phyloP scores from a whole-genome alignment of 2,888 invertebrate genomes.

The Neoitamus cyanurus region DNA sequence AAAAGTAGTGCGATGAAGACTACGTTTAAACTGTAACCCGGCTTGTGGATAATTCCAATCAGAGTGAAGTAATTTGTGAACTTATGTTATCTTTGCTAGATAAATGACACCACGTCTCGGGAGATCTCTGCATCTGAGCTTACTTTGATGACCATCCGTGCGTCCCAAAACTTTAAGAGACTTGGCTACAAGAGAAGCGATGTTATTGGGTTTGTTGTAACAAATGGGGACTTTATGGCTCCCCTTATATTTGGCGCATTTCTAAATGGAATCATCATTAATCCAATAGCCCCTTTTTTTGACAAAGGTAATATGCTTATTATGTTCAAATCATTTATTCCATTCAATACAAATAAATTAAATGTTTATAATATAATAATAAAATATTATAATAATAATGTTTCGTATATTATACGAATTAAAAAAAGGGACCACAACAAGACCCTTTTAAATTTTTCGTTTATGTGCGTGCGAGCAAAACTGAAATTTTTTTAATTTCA shows the following conservation, averaged over 20 bases:
- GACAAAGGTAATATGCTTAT: slow-evolving; percentile 56
- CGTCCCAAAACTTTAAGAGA: background rate
- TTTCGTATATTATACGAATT: no score
- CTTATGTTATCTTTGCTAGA: slow-evolving; percentile 55
- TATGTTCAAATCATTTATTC: background rate
- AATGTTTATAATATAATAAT: no score
- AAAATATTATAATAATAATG: no score
- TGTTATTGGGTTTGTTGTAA: slow-evolving; percentile 61
- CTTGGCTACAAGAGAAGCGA: slow-evolving; percentile 59
- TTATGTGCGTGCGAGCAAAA: no score
- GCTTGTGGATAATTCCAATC: no score
- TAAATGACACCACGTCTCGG: slow-evolving; percentile 61
- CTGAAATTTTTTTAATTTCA: no score
- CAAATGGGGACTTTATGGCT: slow-evolving; percentile 60
- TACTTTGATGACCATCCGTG: slow-evolving; percentile 57
- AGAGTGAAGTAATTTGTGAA: no score
- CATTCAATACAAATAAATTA: background rate
- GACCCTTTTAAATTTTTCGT: no score
- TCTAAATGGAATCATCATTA: slow-evolving; percentile 61
- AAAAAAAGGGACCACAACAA: no score
- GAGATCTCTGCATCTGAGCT: slow-evolving; percentile 61
- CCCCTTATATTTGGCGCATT: slow-evolving; percentile 61
- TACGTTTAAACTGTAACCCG: no score
- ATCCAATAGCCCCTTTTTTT: slow-evolving; percentile 60
- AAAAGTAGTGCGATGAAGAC: no score